A percentile compares a stretch with the other conserved stretches of the same genome.
phyloP scores from a whole-genome alignment of 2,113 vertebrate genomes.

The Butastur rufipennis region DNA sequence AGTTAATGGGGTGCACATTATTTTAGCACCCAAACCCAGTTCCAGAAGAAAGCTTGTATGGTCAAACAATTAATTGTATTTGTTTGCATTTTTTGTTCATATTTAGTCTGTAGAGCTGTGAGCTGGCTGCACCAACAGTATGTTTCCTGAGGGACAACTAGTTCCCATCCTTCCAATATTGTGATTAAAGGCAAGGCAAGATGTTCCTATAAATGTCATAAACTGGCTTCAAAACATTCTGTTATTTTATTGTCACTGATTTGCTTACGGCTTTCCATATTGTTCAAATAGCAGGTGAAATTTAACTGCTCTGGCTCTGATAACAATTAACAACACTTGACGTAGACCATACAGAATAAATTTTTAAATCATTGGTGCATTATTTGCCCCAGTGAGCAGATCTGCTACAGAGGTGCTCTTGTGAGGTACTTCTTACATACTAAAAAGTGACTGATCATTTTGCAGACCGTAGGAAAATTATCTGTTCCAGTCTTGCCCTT shows the following conservation, averaged over 20 bases:
- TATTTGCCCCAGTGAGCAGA: not conserved
- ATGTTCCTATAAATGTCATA: not conserved
- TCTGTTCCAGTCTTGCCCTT: not conserved
- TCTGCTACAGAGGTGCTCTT: not conserved
- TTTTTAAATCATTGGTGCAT: not conserved
- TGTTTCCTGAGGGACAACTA: not conserved
- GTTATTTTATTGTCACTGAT: not conserved
- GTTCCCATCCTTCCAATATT: not conserved
- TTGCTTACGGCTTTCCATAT: not conserved
- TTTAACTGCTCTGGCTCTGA: not conserved
- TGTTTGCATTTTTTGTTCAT: not conserved
- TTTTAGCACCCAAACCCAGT: not conserved
- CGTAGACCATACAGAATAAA: not conserved
- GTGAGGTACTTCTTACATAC: not conserved
- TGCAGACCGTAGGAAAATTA: not conserved
- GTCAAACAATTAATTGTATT: not conserved
- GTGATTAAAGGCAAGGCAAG: not conserved
- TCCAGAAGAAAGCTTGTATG: not conserved
- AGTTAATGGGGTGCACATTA: not conserved
- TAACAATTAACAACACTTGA: not conserved
- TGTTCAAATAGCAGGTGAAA: not conserved
- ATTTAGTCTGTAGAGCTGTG: not conserved
- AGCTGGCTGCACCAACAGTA: not conserved
- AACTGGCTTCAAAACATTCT: not conserved
- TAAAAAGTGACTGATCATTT: not conserved